Percentiles rank a stretch among this genome's conserved stretches.
Conservation (phyloP, 1,140 invertebrate genomes). For the Tetraneura akinire region DNA sequence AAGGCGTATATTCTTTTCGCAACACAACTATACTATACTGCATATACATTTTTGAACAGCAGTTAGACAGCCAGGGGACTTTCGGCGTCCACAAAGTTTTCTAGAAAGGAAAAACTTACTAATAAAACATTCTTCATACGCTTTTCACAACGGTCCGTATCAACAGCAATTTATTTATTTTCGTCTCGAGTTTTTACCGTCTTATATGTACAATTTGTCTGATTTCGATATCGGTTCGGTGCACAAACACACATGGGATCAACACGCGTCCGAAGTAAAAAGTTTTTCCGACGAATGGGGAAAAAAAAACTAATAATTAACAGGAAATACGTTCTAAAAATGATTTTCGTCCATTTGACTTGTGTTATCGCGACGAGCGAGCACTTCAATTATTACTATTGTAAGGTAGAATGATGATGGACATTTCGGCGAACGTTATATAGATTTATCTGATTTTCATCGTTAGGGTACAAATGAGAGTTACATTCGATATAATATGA, state of each 20-base stretch:
- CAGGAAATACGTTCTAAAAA: background rate
- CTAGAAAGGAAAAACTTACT: slow-evolving; percentile 46
- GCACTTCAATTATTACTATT: no score
- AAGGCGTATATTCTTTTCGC: slow-evolving; percentile 25
- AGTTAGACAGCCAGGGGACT: slow-evolving; percentile 11
- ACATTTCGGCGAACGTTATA: no score
- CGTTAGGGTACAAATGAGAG: no score
- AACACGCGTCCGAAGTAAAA: background rate
- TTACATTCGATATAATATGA: no score
- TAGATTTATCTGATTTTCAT: no score
- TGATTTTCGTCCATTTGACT: background rate
- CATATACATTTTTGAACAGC: slow-evolving; percentile 41
- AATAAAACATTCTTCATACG: slow-evolving; percentile 44
- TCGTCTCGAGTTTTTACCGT: background rate
- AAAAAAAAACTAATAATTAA: background rate
- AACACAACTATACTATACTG: background rate
- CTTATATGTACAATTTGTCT: background rate
- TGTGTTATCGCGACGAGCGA: no score
- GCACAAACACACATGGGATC: background rate
- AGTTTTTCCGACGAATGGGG: background rate
- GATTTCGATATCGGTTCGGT: background rate
- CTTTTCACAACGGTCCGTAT: background rate
- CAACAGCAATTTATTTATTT: slow-evolving; percentile 45
- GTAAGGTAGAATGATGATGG: no score
- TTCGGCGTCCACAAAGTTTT: slow-evolving; percentile 40